Evolutionary conservation across 2,888 invertebrate species (phyloP), one percentile per base, ranked within the genome.

Genomic region (Oscheius sp.): DNA sequence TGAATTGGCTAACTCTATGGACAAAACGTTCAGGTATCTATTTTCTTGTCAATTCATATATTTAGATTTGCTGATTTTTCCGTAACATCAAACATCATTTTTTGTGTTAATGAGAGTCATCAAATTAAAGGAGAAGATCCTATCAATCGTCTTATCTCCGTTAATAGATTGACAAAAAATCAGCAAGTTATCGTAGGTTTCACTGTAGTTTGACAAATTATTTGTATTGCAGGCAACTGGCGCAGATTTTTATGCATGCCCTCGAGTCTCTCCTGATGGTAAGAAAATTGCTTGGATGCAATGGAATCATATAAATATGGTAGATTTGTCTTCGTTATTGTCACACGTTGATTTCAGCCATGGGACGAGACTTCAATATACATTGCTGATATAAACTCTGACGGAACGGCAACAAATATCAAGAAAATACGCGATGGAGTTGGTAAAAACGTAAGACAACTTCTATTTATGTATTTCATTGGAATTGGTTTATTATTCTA

Each of bases 281-380:
- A 84, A 77, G 49, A 80, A 80, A 32, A 76, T 88, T 28, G 81
- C 82, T 17, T 88, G 88, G 88, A 82, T 88, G 66, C 86, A 87
- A 72, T 88, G 88, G 88, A 83, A 85, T 64, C 87, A 87, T 75
- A 87, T 87, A 3, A 88, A 88, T 74, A 88, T 88, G 88, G 88
- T 88, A 69, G 41, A 68, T 59, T 38, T 14, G 1, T 14, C 24
- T 12, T 38, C 20, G 26, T 57, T 28, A 38, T 41, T 61, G 14
- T 17, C 2, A 41, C n/a, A n/a, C 2, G 20, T 36, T 24, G 20
- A 12, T 32, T 82, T 81, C 67, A 87, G 87, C 88, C 88, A 0
- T 88, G 88, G 88, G 87, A 88, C 73, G 86, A 82, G 66, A 87
- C 88, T 17, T 85, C 86, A 45, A 75, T 88, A 36, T 83, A 82